Conservation (phyloP, 1,140 invertebrate genomes). For the Hyposmocoma kahamanoa region DNA sequence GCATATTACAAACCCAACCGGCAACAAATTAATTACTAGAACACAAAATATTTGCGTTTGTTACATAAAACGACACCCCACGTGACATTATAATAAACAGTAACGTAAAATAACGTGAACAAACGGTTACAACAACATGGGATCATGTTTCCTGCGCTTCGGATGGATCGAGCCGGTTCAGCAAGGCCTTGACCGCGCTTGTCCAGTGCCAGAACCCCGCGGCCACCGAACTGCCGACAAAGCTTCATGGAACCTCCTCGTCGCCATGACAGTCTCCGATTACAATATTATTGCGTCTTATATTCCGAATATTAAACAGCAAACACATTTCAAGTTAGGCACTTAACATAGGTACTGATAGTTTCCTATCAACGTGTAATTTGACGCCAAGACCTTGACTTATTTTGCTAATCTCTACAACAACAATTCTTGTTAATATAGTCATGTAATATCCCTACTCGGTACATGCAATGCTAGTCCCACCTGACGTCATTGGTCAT, state of each 20-base stretch:
- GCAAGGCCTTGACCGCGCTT: conserved; percentile 54
- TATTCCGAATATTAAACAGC: conserved; percentile 19
- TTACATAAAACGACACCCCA: no score
- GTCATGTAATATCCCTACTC: no score
- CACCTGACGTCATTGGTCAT: conserved; percentile 1
- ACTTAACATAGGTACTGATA: no score
- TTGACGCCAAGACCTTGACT: conserved; percentile 8
- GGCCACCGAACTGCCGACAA: conserved; percentile 23
- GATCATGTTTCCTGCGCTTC: conserved; percentile 37
- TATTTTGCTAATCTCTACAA: conserved; percentile 5
- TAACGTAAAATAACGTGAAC: no score
- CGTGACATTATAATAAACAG: no score
- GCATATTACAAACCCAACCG: no score
- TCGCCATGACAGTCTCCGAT: conserved; percentile 25
- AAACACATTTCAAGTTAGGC: no score
- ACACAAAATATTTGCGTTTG: no score
- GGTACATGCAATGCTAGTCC: no score
- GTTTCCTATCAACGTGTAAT: no score
- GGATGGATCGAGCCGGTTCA: conserved; percentile 31
- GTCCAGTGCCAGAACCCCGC: conserved; percentile 14
- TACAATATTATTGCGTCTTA: conserved; percentile 31
- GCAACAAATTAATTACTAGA: no score
- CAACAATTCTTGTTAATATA: no score
- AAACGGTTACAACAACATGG: conserved; percentile 22
- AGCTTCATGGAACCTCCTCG: conserved; percentile 30